Base-by-base conservation (phyloP, 2,113 vertebrate species). In the Cairina moschata region DNA sequence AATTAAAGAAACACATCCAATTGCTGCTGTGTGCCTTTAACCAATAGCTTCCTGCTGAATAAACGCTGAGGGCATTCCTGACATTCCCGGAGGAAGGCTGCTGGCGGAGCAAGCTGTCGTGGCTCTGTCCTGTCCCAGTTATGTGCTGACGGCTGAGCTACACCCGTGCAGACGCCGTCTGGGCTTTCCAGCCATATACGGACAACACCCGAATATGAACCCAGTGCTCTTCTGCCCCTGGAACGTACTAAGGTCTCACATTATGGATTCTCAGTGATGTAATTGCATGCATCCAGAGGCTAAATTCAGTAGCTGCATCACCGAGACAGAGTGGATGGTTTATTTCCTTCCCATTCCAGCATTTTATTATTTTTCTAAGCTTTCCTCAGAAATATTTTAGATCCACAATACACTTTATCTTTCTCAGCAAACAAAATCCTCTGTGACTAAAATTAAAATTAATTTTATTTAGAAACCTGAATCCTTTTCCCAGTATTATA, bases 61-160 rank as follows among this genome's bases (percentile, higher is more conserved):
- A 71, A 96, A 82, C 26, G 85, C 63, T 84, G 69, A 91, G 46
- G 81, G 75, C 87, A 97, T 97, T 97, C 96, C 89, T 95, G 55
- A 66, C 92, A 93, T 97, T 97, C 95, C 95, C 31, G 2, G 38
- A 48, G 82, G 91, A 82, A 82, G 46, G 46, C 40, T 94, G 25
- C 71, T 81, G 85, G 88, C 55, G 1, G 31, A 77, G 52, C 69
- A 32, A 9, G 86, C 66, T 71, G 59, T 62, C 84, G 18, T 3
- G 0, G 50, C 62, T 65, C 59, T 54, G 52, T 76, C 86, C 32
- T 22, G 22, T 38, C 90, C 91, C 76, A 76, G 66, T 79, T 92
- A 34, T 8, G 48, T 28, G 32, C 46, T 8, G 66, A 86, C 50
- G 10, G 42, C 75, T 11, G 46, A 83, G 80, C 73, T 93, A 77